Base-by-base conservation (phyloP, 64 coral and sea anemone species). In the Montipora capricornis region DNA sequence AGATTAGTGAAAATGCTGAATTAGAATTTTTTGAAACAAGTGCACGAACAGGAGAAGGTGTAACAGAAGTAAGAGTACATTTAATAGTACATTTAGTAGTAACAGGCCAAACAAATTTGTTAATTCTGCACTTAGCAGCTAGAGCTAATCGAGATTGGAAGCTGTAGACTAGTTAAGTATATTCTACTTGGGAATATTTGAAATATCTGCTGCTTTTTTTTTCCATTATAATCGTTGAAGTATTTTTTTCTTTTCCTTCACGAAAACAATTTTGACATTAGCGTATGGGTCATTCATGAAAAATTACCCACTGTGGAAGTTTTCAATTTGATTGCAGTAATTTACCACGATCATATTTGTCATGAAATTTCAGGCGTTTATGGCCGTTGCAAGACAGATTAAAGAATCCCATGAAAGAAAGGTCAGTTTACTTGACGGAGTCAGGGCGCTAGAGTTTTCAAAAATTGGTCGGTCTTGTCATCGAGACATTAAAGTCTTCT, bases 1-100 rank as follows among this genome's bases (percentile, higher is more conserved):
- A 98, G 93, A 78, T 89, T 1, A 91, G 87, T 58, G 92, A 97
- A 22, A 83, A 88, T 78, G 45, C 75, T 88, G 78, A 93, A 80
- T 76, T 98, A 73, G 87, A 98, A 52, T 98, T 98, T 75, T 98
- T 93, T 77, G 96, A 98, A 78, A 93, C 96, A 75, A 98, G 96
- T 68, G 96, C 96, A 10, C 95, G 91, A 88, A 95, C 93, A 78
- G 96, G 93, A 44, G 81, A 95, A 73, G 86, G 89, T 46, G 96
- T 98, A 19, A 70, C 88, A 81, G 81, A 98, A 94, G 96, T 98
- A 68, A 75, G 15, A 16, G 37, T 37, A 37, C 37, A 37, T 2
- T 37, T 37, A 37, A 37, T 37, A 37, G 2, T 37, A 37, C 37
- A 37, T 37, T 37, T 37, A 37, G 1, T 2, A 37, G 37, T 2